A percentile compares a stretch with the other conserved stretches of the same genome.
Evolutionary conservation across 2,113 vertebrate species (phyloP).

Genomic region (Vanacampus margaritifer): DNA sequence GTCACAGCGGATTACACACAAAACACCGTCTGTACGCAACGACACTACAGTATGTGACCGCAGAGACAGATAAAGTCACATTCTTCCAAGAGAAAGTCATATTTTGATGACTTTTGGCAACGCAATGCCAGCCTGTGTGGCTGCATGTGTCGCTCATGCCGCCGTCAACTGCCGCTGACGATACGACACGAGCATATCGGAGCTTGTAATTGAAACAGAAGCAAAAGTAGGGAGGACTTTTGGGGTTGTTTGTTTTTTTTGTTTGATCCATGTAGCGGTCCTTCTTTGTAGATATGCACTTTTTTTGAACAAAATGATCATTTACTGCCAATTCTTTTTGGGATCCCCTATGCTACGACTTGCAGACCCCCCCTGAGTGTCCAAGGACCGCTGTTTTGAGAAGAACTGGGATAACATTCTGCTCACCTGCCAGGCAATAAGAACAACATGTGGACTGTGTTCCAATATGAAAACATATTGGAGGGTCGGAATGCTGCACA

Average conservation of each 20-base stretch:
- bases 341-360: background rate
- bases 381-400: background rate
- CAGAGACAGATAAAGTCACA: too few species aligned
- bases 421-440: background rate
- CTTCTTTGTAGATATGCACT: too few species aligned
- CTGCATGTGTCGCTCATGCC: too few species aligned
- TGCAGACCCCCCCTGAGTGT: background rate
- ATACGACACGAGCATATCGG: background rate
- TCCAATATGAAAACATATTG: constrained; percentile 7
- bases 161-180: background rate
- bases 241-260: too few species aligned
- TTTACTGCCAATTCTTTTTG: background rate
- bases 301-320: background rate
- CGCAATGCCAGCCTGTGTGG: too few species aligned
- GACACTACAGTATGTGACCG: background rate
- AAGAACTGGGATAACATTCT: background rate
- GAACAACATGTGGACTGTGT: background rate
- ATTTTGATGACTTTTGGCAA: too few species aligned
- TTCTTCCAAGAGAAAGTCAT: too few species aligned
- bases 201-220: too few species aligned
- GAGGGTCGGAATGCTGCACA: constrained; percentile 1
- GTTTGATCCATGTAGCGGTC: too few species aligned
- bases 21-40: background rate
- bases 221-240: too few species aligned
- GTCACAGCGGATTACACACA: background rate